phyloP scores from a whole-genome alignment of 1,140 invertebrate genomes.

The Ceratitis capitata region DNA sequence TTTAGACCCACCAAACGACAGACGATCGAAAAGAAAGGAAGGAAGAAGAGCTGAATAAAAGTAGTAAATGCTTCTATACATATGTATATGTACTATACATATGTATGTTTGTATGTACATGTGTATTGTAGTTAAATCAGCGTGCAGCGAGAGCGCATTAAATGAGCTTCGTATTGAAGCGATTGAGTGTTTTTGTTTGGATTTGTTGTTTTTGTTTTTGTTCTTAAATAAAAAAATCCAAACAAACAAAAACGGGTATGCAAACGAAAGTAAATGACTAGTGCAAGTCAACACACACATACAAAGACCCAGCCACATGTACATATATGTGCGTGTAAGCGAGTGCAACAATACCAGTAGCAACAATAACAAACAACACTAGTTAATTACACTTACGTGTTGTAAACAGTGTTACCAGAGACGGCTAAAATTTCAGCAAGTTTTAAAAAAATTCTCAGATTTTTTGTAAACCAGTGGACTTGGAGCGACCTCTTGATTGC shows the following conservation, averaged over 20 bases:
- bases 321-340: not conserved
- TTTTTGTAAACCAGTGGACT: too few species aligned
- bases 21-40: conserved; percentile 5
- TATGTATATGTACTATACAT: too few species aligned
- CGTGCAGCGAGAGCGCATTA: not conserved
- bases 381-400: not conserved
- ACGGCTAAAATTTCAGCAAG: not conserved
- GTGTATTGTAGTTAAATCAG: too few species aligned
- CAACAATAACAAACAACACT: not conserved
- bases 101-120: too few species aligned
- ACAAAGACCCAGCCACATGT: too few species aligned
- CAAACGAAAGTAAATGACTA: conserved; percentile 24
- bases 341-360: not conserved
- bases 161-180: not conserved
- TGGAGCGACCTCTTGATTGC: too few species aligned
- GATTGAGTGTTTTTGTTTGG: not conserved
- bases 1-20: not conserved
- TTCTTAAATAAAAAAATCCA: too few species aligned
- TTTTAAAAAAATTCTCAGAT: too few species aligned
- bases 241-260: conserved; percentile 26
- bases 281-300: too few species aligned
- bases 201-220: not conserved
- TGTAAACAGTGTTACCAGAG: not conserved
- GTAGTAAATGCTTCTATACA: not conserved
- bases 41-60: not conserved